Percentiles rank a stretch among this genome's conserved stretches.
phyloP scores from a whole-genome alignment of 2,888 invertebrate species.

The Onthophagus sagittarius region DNA sequence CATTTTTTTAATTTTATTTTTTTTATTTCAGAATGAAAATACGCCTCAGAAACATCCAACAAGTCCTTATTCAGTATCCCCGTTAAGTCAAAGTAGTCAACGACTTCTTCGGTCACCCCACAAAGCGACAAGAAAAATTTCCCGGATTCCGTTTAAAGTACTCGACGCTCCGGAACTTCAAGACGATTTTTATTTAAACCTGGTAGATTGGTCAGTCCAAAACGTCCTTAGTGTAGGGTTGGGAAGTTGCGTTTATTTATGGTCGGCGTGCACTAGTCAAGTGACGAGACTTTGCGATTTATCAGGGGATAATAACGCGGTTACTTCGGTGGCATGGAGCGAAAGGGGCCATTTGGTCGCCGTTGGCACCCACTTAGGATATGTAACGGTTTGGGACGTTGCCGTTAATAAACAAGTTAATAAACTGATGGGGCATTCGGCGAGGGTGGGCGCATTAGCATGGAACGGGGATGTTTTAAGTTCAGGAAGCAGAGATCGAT shows the following conservation, averaged over 20 bases:
- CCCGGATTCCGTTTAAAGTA: slow-evolving; percentile 97
- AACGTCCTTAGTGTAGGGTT: slow-evolving; percentile 97
- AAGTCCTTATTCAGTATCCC: slow-evolving; percentile 89
- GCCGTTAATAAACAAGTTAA: slow-evolving; percentile 89
- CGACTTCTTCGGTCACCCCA: slow-evolving; percentile 90
- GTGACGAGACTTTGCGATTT: slow-evolving; percentile 95
- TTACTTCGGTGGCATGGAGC: slow-evolving; percentile 98
- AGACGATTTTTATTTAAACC: slow-evolving; percentile 98
- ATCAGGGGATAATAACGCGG: slow-evolving; percentile 87
- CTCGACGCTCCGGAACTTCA: slow-evolving; percentile 94
- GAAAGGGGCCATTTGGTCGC: slow-evolving; percentile 95
- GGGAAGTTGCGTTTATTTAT: slow-evolving; percentile 95
- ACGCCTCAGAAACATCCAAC: slow-evolving; percentile 64
- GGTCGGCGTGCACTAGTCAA: slow-evolving; percentile 99
- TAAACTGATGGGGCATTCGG: slow-evolving; percentile 87
- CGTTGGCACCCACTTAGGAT: slow-evolving; percentile 96
- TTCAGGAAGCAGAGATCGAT: slow-evolving; percentile 90
- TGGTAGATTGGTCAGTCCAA: slow-evolving; percentile 99
- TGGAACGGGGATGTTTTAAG: slow-evolving; percentile 98
- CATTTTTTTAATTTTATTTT: neutral
- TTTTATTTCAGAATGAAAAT: slow-evolving; percentile 57
- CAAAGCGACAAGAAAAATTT: slow-evolving; percentile 97
- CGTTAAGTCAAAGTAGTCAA: slow-evolving; percentile 93
- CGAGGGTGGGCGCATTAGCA: slow-evolving; percentile 88
- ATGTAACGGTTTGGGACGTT: slow-evolving; percentile 98